Evolutionary conservation across 2,797 vertebrate genomes (phyloP).

Genomic region (Microchirus variegatus): DNA sequence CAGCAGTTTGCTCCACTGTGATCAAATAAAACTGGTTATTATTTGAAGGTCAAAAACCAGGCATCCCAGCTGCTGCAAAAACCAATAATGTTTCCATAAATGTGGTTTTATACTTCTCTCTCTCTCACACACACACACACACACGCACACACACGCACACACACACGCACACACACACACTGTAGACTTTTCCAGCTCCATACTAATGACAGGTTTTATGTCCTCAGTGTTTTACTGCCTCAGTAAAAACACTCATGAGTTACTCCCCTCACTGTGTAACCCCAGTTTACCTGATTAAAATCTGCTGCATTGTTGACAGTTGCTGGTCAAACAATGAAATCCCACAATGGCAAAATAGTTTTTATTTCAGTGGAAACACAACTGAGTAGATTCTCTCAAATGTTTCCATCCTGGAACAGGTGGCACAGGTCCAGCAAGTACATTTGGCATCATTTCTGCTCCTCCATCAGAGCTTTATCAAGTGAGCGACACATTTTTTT

Average conservation of each 20-base stretch:
- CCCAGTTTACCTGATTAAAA: conserved; percentile 9
- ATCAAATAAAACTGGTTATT: conserved; percentile 15
- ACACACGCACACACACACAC: neutral
- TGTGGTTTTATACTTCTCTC: neutral
- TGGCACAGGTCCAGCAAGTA: conserved; percentile 18
- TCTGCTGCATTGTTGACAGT: neutral
- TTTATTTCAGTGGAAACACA: no score
- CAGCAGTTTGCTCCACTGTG: neutral
- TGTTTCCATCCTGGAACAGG: neutral
- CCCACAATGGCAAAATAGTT: no score
- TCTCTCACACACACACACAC: neutral
- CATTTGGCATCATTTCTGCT: conserved; percentile 20
- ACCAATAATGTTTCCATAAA: conserved; percentile 14
- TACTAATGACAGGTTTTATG: conserved; percentile 16
- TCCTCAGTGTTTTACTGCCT: conserved; percentile 9
- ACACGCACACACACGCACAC: no score
- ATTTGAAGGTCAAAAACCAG: neutral
- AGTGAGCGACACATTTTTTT: conserved; percentile 7
- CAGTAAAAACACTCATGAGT: conserved; percentile 10
- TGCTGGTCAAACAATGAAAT: no score
- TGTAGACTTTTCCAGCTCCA: neutral
- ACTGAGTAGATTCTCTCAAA: conserved; percentile 4
- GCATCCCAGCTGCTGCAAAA: conserved; percentile 1
- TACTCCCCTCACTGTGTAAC: neutral
- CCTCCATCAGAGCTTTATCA: conserved; percentile 12